These are phyloP conservation scores for Potamarius usumacintae DNA, from an alignment of 2,113 vertebrate species.

Conservation along the genomic window DNA sequence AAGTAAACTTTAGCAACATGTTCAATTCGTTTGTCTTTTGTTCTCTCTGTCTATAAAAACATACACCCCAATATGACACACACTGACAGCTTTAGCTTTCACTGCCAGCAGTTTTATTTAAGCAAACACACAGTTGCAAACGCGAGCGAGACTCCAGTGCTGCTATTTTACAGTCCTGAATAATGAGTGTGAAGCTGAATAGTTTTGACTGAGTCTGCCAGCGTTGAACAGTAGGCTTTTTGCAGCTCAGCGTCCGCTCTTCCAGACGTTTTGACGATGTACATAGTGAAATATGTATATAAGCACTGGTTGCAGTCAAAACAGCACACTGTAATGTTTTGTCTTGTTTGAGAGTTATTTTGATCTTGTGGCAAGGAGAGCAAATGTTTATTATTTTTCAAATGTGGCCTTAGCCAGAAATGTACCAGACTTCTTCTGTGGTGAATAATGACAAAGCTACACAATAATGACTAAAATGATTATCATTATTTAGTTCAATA, in stretches of 20 bases:
- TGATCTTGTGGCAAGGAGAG: neutral
- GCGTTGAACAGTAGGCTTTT: constrained; percentile 61
- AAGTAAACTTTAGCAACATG: constrained; percentile 27
- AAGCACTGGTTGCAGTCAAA: neutral
- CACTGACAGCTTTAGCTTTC: neutral
- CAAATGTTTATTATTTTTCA: neutral
- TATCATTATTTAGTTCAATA: neutral
- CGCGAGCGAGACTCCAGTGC: constrained; percentile 9
- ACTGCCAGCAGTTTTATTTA: constrained; percentile 17
- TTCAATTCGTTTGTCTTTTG: constrained; percentile 14
- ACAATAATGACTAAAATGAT: neutral
- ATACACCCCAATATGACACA: constrained; percentile 41
- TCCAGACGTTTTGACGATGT: constrained; percentile 24
- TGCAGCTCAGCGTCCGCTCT: constrained; percentile 26
- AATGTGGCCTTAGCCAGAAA: neutral
- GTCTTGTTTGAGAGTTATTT: neutral
- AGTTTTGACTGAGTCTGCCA: constrained; percentile 59
- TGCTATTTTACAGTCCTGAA: constrained; percentile 24
- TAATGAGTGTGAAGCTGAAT: constrained; percentile 46
- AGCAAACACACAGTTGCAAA: constrained; percentile 32
- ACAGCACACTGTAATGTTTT: neutral
- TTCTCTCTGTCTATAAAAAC: constrained; percentile 13
- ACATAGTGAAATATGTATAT: constrained; percentile 17
- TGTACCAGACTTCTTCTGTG: neutral
- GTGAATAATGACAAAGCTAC: neutral